Evolutionary conservation across 2,113 vertebrate genomes (phyloP).

Genomic region (Dendropsophus ebraccatus): DNA sequence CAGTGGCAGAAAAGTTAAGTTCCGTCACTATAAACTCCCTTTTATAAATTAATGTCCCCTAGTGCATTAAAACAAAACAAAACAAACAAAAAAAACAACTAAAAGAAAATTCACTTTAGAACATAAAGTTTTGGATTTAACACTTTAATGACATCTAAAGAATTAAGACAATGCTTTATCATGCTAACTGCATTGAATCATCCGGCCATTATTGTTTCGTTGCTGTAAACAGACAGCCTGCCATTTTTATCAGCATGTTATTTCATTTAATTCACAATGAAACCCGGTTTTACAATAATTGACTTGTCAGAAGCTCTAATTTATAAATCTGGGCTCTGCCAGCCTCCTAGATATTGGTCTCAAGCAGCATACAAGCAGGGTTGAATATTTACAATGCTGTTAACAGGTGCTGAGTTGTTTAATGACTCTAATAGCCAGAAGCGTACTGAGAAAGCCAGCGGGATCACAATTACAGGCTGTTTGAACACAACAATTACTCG

Average conservation of each 20-base stretch:
- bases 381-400: slow-evolving; percentile 98
- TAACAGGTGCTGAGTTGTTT: slow-evolving; percentile 98
- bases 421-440: slow-evolving; percentile 93
- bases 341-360: slow-evolving; percentile 84
- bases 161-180: slow-evolving; percentile 77
- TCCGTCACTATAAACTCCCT: not conserved
- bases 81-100: not conserved
- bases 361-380: slow-evolving; percentile 83
- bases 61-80: not conserved
- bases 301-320: slow-evolving; percentile 90
- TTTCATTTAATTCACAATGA: slow-evolving; percentile 86
- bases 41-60: not conserved
- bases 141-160: slow-evolving; percentile 78
- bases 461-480: slow-evolving; percentile 88
- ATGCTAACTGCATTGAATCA: slow-evolving; percentile 77
- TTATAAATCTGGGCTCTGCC: slow-evolving; percentile 84
- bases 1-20: not conserved
- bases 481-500: slow-evolving; percentile 86
- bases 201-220: slow-evolving; percentile 77
- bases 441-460: slow-evolving; percentile 86
- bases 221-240: slow-evolving; percentile 80
- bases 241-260: slow-evolving; percentile 80
- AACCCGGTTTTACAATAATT: slow-evolving; percentile 85
- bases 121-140: slow-evolving; percentile 47
- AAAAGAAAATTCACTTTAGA: not conserved